Percentiles rank a stretch among this genome's conserved stretches.
Evolutionary conservation across 30 jellyfish, hydroid and myxozoan genomes (phyloP).

Genomic region (Aurelia sp.): DNA sequence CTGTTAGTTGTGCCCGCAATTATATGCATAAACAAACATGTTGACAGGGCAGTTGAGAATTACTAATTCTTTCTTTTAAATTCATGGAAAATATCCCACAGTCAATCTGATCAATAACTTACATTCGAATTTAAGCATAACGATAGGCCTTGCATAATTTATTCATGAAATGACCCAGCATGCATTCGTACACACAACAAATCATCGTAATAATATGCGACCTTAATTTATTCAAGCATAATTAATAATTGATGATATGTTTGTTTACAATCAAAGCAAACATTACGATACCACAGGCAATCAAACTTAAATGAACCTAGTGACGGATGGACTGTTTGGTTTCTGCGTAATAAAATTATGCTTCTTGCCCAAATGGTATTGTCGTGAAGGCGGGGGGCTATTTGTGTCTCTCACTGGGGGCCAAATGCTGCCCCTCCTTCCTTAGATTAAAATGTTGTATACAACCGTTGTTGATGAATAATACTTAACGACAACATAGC

Average conservation of each 20-base stretch:
- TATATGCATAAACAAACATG: too few relatives aligned
- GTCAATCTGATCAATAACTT: too few relatives aligned
- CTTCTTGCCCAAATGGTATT: slow-evolving; percentile 12
- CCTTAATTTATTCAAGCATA: too few relatives aligned
- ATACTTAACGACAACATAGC: neutral
- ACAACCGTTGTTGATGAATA: slow-evolving; percentile 5
- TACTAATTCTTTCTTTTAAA: too few relatives aligned
- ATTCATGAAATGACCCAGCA: too few relatives aligned
- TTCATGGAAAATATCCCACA: too few relatives aligned
- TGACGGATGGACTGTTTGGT: slow-evolving; percentile 10
- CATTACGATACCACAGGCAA: neutral
- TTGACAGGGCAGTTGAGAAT: too few relatives aligned
- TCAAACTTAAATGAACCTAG: slow-evolving; percentile 20
- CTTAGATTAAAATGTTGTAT: neutral
- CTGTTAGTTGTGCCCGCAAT: too few relatives aligned
- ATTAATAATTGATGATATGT: neutral
- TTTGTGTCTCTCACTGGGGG: slow-evolving; percentile 24
- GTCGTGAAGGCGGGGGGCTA: slow-evolving; percentile 35
- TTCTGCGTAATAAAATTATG: neutral
- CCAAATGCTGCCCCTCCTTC: slow-evolving; percentile 32
- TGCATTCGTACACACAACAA: too few relatives aligned
- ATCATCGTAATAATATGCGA: neutral
- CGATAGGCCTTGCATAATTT: too few relatives aligned
- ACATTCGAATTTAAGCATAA: too few relatives aligned
- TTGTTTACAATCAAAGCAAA: slow-evolving; percentile 1